Evolutionary conservation across 2,797 vertebrate species (phyloP).

Genomic region (Bradypodion ventrale): DNA sequence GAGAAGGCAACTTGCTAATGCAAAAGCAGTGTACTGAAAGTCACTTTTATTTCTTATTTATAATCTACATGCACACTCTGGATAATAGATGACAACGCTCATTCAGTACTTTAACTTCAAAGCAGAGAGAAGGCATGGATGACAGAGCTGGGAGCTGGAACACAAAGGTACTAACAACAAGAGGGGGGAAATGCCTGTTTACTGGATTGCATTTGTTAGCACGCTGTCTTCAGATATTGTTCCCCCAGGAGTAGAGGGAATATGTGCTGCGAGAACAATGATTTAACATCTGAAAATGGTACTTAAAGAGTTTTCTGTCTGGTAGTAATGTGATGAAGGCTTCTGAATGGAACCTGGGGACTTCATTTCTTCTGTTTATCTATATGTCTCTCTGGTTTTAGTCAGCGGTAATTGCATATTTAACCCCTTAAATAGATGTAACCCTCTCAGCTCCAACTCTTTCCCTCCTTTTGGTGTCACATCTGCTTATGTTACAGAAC

Average conservation of each 20-base stretch:
- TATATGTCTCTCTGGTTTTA: slow-evolving; percentile 81
- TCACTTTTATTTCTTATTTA: slow-evolving; percentile 93
- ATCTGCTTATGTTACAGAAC: slow-evolving; percentile 59
- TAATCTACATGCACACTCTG: slow-evolving; percentile 81
- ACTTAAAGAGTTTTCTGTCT: slow-evolving; percentile 83
- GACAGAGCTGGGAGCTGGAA: slow-evolving; percentile 77
- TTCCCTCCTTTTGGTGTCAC: slow-evolving; percentile 16
- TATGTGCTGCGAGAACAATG: slow-evolving; percentile 74
- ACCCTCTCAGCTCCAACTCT: slow-evolving; percentile 66
- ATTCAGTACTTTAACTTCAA: slow-evolving; percentile 81
- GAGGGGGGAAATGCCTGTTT: slow-evolving; percentile 82
- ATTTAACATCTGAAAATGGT: slow-evolving; percentile 81
- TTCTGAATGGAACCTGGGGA: slow-evolving; percentile 79
- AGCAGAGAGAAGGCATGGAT: slow-evolving; percentile 76
- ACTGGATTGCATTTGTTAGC: slow-evolving; percentile 84
- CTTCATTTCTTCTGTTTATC: slow-evolving; percentile 81
- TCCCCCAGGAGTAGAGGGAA: slow-evolving; percentile 80
- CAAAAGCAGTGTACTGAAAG: slow-evolving; percentile 86
- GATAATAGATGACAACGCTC: slow-evolving; percentile 84
- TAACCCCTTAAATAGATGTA: slow-evolving; percentile 79
- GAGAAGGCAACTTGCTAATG: slow-evolving; percentile 81
- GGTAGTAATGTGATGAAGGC: slow-evolving; percentile 77
- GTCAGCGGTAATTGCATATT: slow-evolving; percentile 78
- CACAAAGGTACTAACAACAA: slow-evolving; percentile 80
- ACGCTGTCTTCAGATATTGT: slow-evolving; percentile 80